Percentiles rank a stretch among this genome's conserved stretches.
Evolutionary conservation across 2,113 vertebrate genomes (phyloP).

Genomic region (Aegypius monachus): DNA sequence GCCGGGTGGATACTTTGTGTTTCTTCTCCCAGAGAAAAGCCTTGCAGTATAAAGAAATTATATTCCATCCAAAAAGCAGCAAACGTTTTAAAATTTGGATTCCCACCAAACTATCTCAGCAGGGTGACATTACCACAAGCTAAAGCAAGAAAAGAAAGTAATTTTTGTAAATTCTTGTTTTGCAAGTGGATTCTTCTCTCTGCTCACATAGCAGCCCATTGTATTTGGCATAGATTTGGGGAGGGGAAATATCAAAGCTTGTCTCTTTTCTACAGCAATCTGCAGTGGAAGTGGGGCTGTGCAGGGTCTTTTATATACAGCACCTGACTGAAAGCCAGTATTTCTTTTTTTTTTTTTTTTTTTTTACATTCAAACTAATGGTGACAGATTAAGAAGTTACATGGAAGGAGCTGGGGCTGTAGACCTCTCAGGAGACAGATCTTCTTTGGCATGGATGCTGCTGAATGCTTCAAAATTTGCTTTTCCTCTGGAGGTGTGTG

Average conservation of each 20-base stretch:
- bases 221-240: neutral
- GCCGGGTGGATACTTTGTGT: neutral
- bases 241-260: neutral
- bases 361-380: neutral
- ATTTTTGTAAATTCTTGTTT: neutral
- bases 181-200: neutral
- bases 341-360: neutral
- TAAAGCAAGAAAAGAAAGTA: neutral
- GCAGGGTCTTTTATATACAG: neutral
- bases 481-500: neutral
- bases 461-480: neutral
- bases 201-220: neutral
- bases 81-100: neutral
- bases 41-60: neutral
- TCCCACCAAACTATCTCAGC: neutral
- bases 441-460: neutral
- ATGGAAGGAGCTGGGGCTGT: neutral
- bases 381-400: neutral
- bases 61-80: neutral
- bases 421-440: neutral
- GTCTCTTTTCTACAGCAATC: neutral
- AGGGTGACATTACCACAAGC: neutral
- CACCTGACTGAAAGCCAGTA: neutral
- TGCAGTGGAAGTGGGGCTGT: neutral
- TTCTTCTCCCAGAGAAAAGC: neutral